These are phyloP conservation scores for Phaethon lepturus DNA, from an alignment of 2,113 vertebrate species.

Conservation along the genomic window DNA sequence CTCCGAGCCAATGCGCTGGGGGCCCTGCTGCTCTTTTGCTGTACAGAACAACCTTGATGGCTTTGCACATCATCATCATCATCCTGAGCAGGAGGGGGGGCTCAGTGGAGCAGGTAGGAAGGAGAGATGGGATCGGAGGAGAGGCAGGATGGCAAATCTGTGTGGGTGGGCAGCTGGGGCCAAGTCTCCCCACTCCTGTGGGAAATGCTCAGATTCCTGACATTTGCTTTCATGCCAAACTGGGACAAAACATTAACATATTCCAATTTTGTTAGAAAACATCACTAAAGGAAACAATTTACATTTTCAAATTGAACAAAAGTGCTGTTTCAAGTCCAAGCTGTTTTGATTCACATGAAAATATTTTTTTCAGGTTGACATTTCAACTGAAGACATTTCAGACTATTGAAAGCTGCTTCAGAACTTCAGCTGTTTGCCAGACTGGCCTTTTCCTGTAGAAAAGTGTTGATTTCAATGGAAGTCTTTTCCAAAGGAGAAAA, in stretches of 20 bases:
- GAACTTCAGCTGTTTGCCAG: slow-evolving; percentile 54
- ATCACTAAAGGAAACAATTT: neutral
- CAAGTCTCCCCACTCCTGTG: neutral
- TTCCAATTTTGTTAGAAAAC: neutral
- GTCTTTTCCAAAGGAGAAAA: slow-evolving; percentile 48
- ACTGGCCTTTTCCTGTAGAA: slow-evolving; percentile 57
- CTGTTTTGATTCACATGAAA: neutral
- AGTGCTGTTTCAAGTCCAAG: slow-evolving; percentile 21
- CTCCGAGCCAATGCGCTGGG: accelerated
- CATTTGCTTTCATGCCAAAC: slow-evolving; percentile 10
- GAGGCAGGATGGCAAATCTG: neutral
- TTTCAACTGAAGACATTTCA: slow-evolving; percentile 56
- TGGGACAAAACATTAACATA: neutral
- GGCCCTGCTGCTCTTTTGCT: neutral
- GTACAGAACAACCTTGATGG: neutral
- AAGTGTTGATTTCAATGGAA: slow-evolving; percentile 68
- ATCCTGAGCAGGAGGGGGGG: neutral
- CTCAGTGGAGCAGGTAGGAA: neutral
- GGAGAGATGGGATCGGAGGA: neutral
- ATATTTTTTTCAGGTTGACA: slow-evolving; percentile 39
- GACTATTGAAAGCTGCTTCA: slow-evolving; percentile 59
- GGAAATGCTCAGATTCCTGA: slow-evolving; percentile 24
- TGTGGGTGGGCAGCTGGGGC: neutral
- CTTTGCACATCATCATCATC: slow-evolving; percentile 3
- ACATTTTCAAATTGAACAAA: neutral